Base-by-base conservation (phyloP, 1,140 invertebrate species). In the Thalassaphorura encarpata region DNA sequence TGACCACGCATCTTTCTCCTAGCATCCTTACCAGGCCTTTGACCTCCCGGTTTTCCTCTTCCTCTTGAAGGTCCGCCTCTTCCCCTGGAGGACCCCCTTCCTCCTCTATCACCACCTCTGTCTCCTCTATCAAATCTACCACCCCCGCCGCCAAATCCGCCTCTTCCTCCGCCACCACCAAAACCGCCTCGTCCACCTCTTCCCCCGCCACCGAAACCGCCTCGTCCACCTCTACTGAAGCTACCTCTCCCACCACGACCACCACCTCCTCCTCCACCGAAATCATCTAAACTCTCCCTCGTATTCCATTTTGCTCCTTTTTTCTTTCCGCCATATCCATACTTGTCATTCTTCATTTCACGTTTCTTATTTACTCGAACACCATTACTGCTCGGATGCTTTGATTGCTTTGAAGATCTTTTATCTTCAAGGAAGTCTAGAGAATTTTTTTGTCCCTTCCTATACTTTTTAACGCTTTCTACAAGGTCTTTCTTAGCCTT, bases 251-350 rank as follows among this genome's bases (percentile, higher is more conserved):
- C 29, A 60, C 45, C 64, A 58, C 40, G 64, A 29, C 55, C 53
- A 58, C 23, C 63, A 62, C 55, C 42, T 41, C 31, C 2, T 19
- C 50, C 40, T 23, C 50, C 33, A 23, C 52, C 52, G 8, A 52
- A 39, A 41, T 54, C 43, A 36, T 65, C 63, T 21, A 62, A 54
- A 45, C 87, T 92, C 0, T 86, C 80, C 64, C 79, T 83, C 1
- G 88, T 92, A 67, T 99, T 99, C 36, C 79, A 73, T 72, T 99
- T 99, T 0, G 75, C 76, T 1, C 89, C 83, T 61, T 84, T 84
- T 74, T 98, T 98, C 67, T 94, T 92, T 2, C 94, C 94, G 36
- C 95, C 95, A 76, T 88, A 96, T 1, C 94, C 95, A 75, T 84
- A 98, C 68, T 90, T 94, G 45, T 81, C 76, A 72, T 95, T 83